Evolutionary conservation across 1,140 invertebrate genomes (phyloP).

Genomic region (Polypedilum pembai): DNA sequence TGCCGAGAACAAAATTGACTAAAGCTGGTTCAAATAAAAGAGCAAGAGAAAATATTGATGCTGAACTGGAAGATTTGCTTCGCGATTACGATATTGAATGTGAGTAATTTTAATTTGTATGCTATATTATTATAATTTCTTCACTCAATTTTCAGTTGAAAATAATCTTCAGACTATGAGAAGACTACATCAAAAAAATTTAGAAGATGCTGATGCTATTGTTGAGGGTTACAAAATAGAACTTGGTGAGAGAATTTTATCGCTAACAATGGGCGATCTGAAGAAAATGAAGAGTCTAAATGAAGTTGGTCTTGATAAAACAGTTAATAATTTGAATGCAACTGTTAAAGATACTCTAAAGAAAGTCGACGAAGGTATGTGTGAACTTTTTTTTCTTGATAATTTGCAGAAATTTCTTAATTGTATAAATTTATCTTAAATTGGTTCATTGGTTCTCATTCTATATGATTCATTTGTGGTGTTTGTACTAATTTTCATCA

Average conservation of each 20-base stretch:
- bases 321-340: not conserved
- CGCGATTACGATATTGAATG: conserved; percentile 18
- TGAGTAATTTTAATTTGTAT: not conserved
- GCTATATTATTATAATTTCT: not conserved
- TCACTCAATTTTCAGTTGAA: not conserved
- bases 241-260: not conserved
- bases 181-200: not conserved
- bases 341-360: not conserved
- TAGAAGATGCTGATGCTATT: not conserved
- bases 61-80: not conserved
- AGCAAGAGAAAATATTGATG: not conserved
- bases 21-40: not conserved
- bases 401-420: too few relatives aligned
- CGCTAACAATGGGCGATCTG: not conserved
- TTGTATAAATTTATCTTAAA: not conserved
- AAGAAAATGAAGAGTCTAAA: not conserved
- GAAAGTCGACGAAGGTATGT: not conserved
- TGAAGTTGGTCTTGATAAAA: not conserved
- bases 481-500: not conserved
- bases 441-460: not conserved
- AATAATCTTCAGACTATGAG: not conserved
- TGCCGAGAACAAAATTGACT: not conserved
- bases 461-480: not conserved
- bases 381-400: not conserved
- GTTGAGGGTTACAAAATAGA: not conserved